Evolutionary conservation across 2,113 vertebrate genomes (phyloP).

Genomic region (Rhinoderma darwinii): DNA sequence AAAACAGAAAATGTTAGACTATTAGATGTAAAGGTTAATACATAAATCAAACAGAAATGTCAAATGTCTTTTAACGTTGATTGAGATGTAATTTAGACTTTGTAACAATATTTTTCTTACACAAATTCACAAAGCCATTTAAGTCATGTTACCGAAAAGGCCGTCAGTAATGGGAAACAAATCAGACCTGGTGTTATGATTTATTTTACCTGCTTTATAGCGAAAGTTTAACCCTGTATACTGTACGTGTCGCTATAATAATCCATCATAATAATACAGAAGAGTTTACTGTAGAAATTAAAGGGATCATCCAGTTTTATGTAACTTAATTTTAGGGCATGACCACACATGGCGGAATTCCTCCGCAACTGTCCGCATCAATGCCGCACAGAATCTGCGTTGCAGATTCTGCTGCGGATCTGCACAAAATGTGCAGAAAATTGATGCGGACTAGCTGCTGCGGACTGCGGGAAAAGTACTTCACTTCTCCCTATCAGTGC

Average conservation of each 20-base stretch:
- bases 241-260: neutral
- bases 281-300: neutral
- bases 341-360: too few species aligned
- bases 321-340: too few species aligned
- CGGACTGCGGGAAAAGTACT: too few species aligned
- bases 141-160: constrained; percentile 57
- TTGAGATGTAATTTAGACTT: constrained; percentile 73
- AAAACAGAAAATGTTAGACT: constrained; percentile 68
- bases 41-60: constrained; percentile 79
- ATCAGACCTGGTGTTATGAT: constrained; percentile 64
- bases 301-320: too few species aligned
- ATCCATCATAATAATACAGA: neutral
- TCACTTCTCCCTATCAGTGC: too few species aligned
- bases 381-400: too few species aligned
- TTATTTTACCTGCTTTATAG: constrained; percentile 60
- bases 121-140: constrained; percentile 63
- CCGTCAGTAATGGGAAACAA: constrained; percentile 64
- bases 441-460: too few species aligned
- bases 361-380: too few species aligned
- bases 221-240: constrained; percentile 46
- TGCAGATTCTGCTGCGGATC: too few species aligned
- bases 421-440: too few species aligned
- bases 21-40: constrained; percentile 75
- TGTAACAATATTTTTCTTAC: constrained; percentile 62
- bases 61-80: constrained; percentile 74